A percentile compares a stretch with the other conserved stretches of the same genome.
Conservation (phyloP, 2,797 vertebrate species). For the Sebastes taczanowskii region DNA sequence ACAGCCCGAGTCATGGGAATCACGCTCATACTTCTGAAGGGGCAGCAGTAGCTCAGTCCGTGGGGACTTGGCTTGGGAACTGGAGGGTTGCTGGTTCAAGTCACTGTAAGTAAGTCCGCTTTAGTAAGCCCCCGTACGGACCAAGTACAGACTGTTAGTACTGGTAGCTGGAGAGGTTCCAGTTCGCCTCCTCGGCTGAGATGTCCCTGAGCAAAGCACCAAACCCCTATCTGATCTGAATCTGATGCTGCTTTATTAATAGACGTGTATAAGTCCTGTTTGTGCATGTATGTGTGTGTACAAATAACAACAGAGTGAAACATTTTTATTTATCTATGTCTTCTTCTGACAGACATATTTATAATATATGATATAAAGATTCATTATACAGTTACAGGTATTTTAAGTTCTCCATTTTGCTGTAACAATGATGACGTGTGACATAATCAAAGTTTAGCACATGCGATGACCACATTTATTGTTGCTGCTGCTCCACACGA, state of each 20-base stretch:
- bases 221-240: not conserved
- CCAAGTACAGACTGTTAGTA: not conserved
- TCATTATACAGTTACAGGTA: not conserved
- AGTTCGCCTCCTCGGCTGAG: not conserved
- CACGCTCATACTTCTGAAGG: not conserved
- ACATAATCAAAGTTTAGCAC: not conserved
- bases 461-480: not conserved
- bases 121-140: not conserved
- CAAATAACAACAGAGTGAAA: not conserved
- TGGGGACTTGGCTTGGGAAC: too few relatives aligned
- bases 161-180: not conserved
- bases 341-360: not conserved
- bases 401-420: not conserved
- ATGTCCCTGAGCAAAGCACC: not conserved
- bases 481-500: not conserved
- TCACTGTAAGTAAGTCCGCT: not conserved
- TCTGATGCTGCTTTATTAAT: not conserved
- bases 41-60: too few relatives aligned
- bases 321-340: not conserved
- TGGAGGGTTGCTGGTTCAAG: not conserved
- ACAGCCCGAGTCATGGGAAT: not conserved
- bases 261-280: not conserved
- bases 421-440: not conserved
- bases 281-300: not conserved
- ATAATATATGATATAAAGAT: not conserved